phyloP scores from a whole-genome alignment of 2,113 vertebrate species.

The Orthonyx spaldingii region DNA sequence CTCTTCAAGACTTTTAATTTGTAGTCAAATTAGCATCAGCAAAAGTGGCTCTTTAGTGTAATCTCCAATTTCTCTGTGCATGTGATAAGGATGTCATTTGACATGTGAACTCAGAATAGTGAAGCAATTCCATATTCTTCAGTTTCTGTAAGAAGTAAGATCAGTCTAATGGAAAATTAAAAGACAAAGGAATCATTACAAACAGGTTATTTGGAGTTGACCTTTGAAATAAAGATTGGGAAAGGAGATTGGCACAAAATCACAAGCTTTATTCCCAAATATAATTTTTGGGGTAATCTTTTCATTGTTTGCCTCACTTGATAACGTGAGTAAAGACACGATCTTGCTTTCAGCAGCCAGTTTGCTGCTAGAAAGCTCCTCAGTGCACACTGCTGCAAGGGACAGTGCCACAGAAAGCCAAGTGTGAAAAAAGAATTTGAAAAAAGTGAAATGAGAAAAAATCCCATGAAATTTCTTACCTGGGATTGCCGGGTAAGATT shows the following conservation, averaged over 20 bases:
- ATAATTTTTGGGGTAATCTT: not conserved
- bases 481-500: not conserved
- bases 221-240: not conserved
- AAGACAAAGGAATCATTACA: not conserved
- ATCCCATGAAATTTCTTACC: rapidly evolving
- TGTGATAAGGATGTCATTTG: not conserved
- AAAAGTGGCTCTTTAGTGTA: not conserved
- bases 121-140: not conserved
- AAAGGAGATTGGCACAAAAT: not conserved
- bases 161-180: not conserved
- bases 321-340: not conserved
- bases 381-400: not conserved
- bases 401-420: not conserved
- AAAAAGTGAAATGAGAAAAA: not conserved
- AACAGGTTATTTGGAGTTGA: not conserved
- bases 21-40: not conserved
- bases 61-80: not conserved
- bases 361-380: not conserved
- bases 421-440: not conserved
- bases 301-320: not conserved
- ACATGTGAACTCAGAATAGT: not conserved
- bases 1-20: not conserved
- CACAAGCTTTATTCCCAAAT: not conserved
- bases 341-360: not conserved
- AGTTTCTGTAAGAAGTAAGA: not conserved